These are phyloP conservation scores for Ceratina calcarata DNA, from an alignment of 1,140 invertebrate species.

Conservation along the genomic window DNA sequence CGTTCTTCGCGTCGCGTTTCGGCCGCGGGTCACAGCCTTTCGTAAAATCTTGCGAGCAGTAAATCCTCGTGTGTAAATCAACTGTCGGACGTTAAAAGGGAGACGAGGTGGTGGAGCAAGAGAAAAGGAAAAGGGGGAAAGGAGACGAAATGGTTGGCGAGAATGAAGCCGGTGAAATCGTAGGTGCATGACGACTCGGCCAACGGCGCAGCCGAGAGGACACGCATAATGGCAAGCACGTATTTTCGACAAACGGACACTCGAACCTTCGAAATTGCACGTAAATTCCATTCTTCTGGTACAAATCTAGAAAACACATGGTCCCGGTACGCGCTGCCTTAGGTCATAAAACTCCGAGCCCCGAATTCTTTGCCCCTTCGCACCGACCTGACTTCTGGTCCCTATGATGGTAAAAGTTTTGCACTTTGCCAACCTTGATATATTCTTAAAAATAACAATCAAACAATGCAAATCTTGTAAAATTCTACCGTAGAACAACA, in stretches of 20 bases:
- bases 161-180: slow-evolving; percentile 53
- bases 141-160: background rate
- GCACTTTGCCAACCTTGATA: too few relatives aligned
- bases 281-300: slow-evolving; percentile 54
- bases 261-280: slow-evolving; percentile 44
- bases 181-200: slow-evolving; percentile 36
- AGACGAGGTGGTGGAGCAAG: slow-evolving; percentile 17
- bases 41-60: slow-evolving; percentile 68
- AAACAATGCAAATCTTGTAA: too few relatives aligned
- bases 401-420: background rate
- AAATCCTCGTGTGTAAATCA: slow-evolving; percentile 73
- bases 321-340: background rate
- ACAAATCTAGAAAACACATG: slow-evolving; percentile 63
- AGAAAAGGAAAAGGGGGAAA: slow-evolving; percentile 26
- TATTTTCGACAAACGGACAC: slow-evolving; percentile 14
- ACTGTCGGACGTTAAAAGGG: slow-evolving; percentile 67
- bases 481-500: too few relatives aligned
- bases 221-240: slow-evolving; percentile 17
- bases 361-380: slow-evolving; percentile 27
- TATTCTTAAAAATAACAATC: too few relatives aligned
- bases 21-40: slow-evolving; percentile 61
- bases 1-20: slow-evolving; percentile 57
- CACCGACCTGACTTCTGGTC: background rate
- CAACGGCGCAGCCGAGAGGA: background rate
- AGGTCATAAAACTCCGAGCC: slow-evolving; percentile 29